These are phyloP conservation scores for Halisarca cf. caerulea DNA, from an alignment of 37 sponge, comb jelly and placozoan species.

Conservation along the genomic window DNA sequence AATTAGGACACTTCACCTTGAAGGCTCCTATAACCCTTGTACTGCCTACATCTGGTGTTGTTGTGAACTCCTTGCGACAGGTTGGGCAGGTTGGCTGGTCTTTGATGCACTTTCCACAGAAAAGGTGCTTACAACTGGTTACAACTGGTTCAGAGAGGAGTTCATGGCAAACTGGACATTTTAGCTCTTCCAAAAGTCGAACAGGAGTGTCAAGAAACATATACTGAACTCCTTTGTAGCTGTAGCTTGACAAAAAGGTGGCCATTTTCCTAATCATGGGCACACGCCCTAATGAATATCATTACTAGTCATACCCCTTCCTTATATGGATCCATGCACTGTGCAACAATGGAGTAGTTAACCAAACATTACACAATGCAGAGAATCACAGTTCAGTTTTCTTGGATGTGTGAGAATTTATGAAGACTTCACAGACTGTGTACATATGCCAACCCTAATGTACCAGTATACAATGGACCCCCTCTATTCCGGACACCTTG, in stretches of 20 bases:
- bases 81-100: neutral
- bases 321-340: too few relatives aligned
- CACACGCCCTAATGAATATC: too few relatives aligned
- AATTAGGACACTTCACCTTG: slow-evolving; percentile 9
- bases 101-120: neutral
- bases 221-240: neutral
- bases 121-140: slow-evolving; percentile 6
- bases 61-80: neutral
- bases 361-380: too few relatives aligned
- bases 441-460: too few relatives aligned
- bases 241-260: neutral
- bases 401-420: too few relatives aligned
- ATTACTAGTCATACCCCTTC: too few relatives aligned
- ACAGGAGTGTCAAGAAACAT: neutral
- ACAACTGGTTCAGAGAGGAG: neutral
- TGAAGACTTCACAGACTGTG: too few relatives aligned
- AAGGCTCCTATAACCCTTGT: neutral
- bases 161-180: slow-evolving; percentile 3
- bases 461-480: too few relatives aligned
- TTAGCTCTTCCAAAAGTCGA: neutral
- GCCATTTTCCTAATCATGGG: neutral
- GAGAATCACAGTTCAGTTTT: too few relatives aligned
- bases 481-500: too few relatives aligned
- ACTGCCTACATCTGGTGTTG: neutral
- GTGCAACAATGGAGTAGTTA: too few relatives aligned